Percentiles rank a stretch among this genome's conserved stretches.
These are phyloP conservation scores for Lates calcarifer DNA, from an alignment of 2,113 vertebrate species.

Conservation along the genomic window DNA sequence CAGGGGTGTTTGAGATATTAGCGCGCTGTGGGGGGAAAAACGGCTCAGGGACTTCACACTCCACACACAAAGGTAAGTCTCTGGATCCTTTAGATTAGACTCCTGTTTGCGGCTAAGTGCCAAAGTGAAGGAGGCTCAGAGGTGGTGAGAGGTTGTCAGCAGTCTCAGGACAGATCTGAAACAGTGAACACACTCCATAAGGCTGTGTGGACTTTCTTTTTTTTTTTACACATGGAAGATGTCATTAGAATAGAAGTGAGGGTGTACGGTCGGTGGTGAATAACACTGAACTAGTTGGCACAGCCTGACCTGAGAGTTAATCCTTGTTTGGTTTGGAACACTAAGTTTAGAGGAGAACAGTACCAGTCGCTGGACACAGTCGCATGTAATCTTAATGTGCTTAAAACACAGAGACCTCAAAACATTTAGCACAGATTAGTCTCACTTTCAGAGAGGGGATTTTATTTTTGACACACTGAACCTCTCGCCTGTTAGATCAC, in stretches of 20 bases:
- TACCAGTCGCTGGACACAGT: slow-evolving; percentile 56
- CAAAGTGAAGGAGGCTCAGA: slow-evolving; percentile 43
- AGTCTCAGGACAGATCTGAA: slow-evolving; percentile 26
- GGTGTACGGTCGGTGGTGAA: not conserved
- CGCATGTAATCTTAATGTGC: slow-evolving; percentile 42
- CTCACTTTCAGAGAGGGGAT: slow-evolving; percentile 29
- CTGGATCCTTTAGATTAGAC: slow-evolving; percentile 27
- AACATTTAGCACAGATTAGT: slow-evolving; percentile 41
- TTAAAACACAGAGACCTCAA: slow-evolving; percentile 38
- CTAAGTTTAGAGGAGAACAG: slow-evolving; percentile 47
- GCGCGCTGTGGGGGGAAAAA: slow-evolving; percentile 75
- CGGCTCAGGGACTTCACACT: slow-evolving; percentile 74
- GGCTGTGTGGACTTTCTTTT: not conserved
- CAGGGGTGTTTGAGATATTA: slow-evolving; percentile 88
- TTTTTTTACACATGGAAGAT: not conserved
- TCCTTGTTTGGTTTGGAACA: slow-evolving; percentile 62
- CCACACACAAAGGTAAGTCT: slow-evolving; percentile 76
- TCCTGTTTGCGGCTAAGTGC: slow-evolving; percentile 20
- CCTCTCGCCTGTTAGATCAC: slow-evolving; percentile 24
- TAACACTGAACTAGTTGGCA: slow-evolving; percentile 11
- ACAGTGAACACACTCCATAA: not conserved
- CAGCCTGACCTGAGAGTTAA: slow-evolving; percentile 52
- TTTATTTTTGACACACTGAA: slow-evolving; percentile 39
- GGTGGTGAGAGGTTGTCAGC: slow-evolving; percentile 7
- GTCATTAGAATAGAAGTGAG: not conserved